These are phyloP conservation scores for Arnoldichthys spilopterus DNA, from an alignment of 2,797 vertebrate species.

Conservation along the genomic window DNA sequence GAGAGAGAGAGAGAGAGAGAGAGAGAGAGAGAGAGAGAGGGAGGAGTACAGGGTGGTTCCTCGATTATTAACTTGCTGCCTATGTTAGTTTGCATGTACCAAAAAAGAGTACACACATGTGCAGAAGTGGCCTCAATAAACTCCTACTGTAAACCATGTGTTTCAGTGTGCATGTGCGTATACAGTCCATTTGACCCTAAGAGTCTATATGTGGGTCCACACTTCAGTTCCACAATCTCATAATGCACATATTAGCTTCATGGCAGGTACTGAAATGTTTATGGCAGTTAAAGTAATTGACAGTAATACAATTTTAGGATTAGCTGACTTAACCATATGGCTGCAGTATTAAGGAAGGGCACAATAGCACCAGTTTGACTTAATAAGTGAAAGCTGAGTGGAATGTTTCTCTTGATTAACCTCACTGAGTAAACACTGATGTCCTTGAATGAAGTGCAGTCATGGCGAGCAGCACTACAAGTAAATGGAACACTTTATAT, in stretches of 20 bases:
- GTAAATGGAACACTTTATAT: not conserved
- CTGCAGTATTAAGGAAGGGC: too few relatives aligned
- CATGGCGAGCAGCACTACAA: not conserved
- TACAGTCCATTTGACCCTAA: not conserved
- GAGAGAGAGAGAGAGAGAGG: slow-evolving; percentile 6
- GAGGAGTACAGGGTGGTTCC: slow-evolving; percentile 43
- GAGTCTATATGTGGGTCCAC: not conserved
- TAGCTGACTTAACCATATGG: too few relatives aligned
- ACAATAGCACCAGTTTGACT: slow-evolving; percentile 34
- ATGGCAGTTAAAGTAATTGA: not conserved
- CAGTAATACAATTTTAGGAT: too few relatives aligned
- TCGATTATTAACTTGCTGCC: slow-evolving; percentile 1
- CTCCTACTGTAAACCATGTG: not conserved
- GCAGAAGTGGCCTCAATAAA: slow-evolving; percentile 12
- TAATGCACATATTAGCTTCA: not conserved
- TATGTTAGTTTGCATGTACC: slow-evolving; percentile 42
- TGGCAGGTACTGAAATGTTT: not conserved
- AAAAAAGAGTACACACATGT: slow-evolving; percentile 16
- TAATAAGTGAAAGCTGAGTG: slow-evolving; percentile 37
- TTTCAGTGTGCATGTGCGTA: not conserved
- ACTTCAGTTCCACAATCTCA: not conserved
- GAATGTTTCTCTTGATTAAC: slow-evolving; percentile 33
- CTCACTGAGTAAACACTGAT: slow-evolving; percentile 40
- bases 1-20: not conserved
- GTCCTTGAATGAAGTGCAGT: slow-evolving; percentile 38